Evolutionary conservation across 2,797 vertebrate species (phyloP), one percentile per base, ranked within the genome.

Genomic region (Knipowitschia caucasica): DNA sequence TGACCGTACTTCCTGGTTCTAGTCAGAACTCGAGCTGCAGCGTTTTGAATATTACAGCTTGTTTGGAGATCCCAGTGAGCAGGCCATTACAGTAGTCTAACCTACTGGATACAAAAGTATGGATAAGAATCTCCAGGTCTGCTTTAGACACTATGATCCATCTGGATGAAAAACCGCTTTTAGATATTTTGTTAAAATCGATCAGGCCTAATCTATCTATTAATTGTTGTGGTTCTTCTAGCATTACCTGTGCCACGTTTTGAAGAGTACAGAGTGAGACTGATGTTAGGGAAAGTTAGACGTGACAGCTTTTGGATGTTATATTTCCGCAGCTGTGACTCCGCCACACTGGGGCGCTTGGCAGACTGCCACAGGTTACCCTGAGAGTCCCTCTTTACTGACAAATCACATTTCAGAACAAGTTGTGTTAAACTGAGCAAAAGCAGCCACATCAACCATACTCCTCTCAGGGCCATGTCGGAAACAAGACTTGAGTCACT

Each of bases 311-410:
- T 46, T 26, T 56, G 20, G 9, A 10, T 24, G 25, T 23, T 39
- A 26, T 62, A 69, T 39, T 7, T 55, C 50, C 61, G 54, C 73
- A 69, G 59, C 64, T 68, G 69, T 46, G 56, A 65, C 53, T 59
- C 57, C 53, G 55, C 45, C 4, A 31, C 51, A 51, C 43, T 4
- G 26, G 21, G 54, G 49, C 50, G 64, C 38, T n/a, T 74, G 73
- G 69, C 73, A 75, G 64, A 57, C 52, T 57, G 70, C 70, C 73
- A 69, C 36, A 14, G 59, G 67, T 53, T 49, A 51, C 69, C 63
- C 43, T 46, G 47, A 61, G 56, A 77, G 52, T 69, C 44, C 69
- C 66, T 71, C 63, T 67, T 57, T 47, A 62, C 67, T 70, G 67
- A 69, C 69, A 72, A 59, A 56, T 69, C 46, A 49, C 42, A 53